These are phyloP conservation scores for Trachelipus rathkii DNA, from an alignment of 1,140 invertebrate genomes.

Conservation along the genomic window DNA sequence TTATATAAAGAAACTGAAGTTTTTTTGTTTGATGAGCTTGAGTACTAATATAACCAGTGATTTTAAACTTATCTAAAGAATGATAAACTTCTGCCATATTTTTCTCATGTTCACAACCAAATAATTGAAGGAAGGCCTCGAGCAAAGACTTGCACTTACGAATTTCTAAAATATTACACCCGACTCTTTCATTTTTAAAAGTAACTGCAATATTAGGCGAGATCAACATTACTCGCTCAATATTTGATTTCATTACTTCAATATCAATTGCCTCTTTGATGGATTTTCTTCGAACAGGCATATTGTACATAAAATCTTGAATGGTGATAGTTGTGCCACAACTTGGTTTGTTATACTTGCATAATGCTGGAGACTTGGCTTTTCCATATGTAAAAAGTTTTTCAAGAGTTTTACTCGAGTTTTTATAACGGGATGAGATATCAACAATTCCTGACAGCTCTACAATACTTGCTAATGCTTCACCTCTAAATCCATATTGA, in stretches of 20 bases:
- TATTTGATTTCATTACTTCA: constrained; percentile 55
- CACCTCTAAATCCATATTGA: constrained; percentile 62
- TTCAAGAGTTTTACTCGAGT: constrained; percentile 52
- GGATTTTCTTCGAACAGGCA: constrained; percentile 59
- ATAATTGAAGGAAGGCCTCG: constrained; percentile 55
- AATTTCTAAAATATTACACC: constrained; percentile 57
- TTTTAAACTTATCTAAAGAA: constrained; percentile 54
- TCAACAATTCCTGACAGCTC: constrained; percentile 56
- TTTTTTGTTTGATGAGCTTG: constrained; percentile 52
- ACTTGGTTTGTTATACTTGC: constrained; percentile 53
- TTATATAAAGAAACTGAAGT: constrained; percentile 62
- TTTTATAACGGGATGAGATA: constrained; percentile 55
- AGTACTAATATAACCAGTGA: constrained; percentile 57
- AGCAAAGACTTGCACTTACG: constrained; percentile 55
- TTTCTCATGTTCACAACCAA: constrained; percentile 52
- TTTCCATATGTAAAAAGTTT: constrained; percentile 54
- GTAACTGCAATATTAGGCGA: constrained; percentile 58
- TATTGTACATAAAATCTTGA: constrained; percentile 60
- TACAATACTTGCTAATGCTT: constrained; percentile 61
- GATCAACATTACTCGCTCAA: constrained; percentile 60
- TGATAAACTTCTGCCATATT: constrained; percentile 54
- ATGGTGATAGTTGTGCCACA: constrained; percentile 63
- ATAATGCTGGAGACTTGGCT: constrained; percentile 47
- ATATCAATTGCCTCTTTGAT: constrained; percentile 57
- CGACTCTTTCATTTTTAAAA: constrained; percentile 59